Percentiles rank a stretch among this genome's conserved stretches.
Conservation (phyloP, 2,888 invertebrate genomes). For the Lepetodrilus schrolli region DNA sequence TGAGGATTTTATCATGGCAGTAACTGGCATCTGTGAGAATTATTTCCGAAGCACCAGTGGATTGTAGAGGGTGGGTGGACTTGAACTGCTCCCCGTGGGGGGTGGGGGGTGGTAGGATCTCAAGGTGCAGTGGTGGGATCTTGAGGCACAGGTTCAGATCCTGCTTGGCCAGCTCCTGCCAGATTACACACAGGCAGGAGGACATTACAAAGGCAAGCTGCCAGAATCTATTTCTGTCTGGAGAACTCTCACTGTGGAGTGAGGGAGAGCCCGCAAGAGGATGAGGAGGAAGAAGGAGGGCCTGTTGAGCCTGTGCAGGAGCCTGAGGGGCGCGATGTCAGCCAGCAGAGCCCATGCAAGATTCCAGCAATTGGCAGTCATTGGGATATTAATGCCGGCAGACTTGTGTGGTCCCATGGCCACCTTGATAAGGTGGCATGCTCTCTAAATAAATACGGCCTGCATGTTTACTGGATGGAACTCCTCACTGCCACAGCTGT, state of each 20-base stretch:
- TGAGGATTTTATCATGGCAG: too few species aligned
- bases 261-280: neutral
- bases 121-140: too few species aligned
- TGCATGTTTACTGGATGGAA: slow-evolving; percentile 24
- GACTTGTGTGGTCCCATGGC: slow-evolving; percentile 29
- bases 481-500: slow-evolving; percentile 35
- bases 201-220: neutral
- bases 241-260: neutral
- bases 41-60: too few species aligned
- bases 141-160: too few species aligned
- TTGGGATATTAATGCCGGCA: slow-evolving; percentile 27
- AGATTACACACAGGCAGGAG: too few species aligned
- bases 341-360: neutral
- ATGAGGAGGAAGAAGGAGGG: neutral
- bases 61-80: too few species aligned
- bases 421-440: slow-evolving; percentile 28
- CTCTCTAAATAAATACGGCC: slow-evolving; percentile 35
- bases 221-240: slow-evolving; percentile 16
- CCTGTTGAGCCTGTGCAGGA: neutral
- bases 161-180: too few species aligned
- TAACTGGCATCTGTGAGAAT: too few species aligned
- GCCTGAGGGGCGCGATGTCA: neutral
- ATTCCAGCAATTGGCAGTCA: slow-evolving; percentile 31
- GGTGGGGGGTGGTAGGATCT: too few species aligned
- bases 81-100: too few species aligned